Evolutionary conservation across 2,113 vertebrate genomes (phyloP), one percentile per base, ranked within the genome.

Genomic region (Eubucco bourcierii): DNA sequence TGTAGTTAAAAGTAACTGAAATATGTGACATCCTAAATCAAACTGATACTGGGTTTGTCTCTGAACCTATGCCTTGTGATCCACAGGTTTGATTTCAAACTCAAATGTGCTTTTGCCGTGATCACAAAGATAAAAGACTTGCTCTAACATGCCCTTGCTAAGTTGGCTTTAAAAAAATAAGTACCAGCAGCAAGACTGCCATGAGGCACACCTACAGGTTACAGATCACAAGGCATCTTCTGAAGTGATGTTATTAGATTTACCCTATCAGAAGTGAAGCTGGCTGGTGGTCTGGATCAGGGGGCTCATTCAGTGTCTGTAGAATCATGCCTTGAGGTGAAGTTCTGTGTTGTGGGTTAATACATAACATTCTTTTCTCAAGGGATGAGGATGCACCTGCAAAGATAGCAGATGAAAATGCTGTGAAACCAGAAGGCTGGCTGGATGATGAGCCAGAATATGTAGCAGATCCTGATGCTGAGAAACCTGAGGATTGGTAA

Each of bases 301-400:
- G 60, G 61, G 18, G 5, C 17, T 67, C 47, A 14, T 74, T 80
- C 56, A 60, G 41, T 44, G 10, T 60, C 74, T 70, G 12, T 58
- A 52, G 78, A 76, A 66, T 77, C 23, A 7, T 18, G 39, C 21
- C 6, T 46, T 77, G 10, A 27, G 6, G 9, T 90, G 70, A 63
- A 67, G 60, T 84, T 50, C 2, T 0, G 1, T 20, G 18, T 17
- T 52, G n/a, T 70, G 29, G 90, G 5, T 41, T 91, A 47, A 80
- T 66, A 52, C 5, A 12, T 61, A 12, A 44, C 83, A 59, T 88
- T 61, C 66, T 59, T 10, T 28, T 75, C 72, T 59, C 23, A 65
- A 99, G 99, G 99, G 99, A 99, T 94, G 99, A 99, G 93, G 99
- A 99, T 47, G 99, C 99, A 81, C 99, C 99, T 9, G 98, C 99